These are phyloP conservation scores for Leptopterna dolabrata DNA, from an alignment of 2,888 invertebrate genomes.

Conservation along the genomic window DNA sequence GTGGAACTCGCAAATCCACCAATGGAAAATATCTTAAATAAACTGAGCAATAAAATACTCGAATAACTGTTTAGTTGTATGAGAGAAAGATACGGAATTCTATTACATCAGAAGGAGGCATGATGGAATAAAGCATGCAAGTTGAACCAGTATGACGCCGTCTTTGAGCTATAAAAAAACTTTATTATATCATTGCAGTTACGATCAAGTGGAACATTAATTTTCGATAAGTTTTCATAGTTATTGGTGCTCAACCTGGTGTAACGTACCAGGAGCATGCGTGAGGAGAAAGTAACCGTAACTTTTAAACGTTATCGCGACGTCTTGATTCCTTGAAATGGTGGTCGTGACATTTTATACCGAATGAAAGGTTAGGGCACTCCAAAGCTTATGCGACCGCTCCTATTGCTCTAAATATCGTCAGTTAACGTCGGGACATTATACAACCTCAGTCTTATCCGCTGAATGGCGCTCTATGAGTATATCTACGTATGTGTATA, in stretches of 20 bases:
- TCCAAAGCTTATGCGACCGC: background rate
- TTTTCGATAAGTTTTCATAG: background rate
- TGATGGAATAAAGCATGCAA: background rate
- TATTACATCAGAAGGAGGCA: background rate
- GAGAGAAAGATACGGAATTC: background rate
- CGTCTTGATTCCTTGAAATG: background rate
- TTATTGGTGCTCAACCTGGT: background rate
- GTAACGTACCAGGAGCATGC: background rate
- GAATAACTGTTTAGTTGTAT: background rate
- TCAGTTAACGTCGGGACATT: background rate
- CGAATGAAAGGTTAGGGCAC: slow-evolving; percentile 3
- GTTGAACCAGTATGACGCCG: background rate
- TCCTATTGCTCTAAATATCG: background rate
- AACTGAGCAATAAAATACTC: too few relatives aligned
- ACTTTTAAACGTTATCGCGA: background rate
- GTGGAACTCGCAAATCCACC: too few relatives aligned
- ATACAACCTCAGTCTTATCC: background rate
- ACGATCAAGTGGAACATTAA: background rate
- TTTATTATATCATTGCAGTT: background rate
- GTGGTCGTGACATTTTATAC: slow-evolving; percentile 6
- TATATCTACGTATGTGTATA: too few relatives aligned
- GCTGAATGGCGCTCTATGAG: background rate
- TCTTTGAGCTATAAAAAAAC: background rate
- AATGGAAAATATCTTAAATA: too few relatives aligned
- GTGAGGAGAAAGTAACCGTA: slow-evolving; percentile 4